These are phyloP conservation scores for Cossypha dichroa DNA, from an alignment of 2,797 vertebrate genomes.

Conservation along the genomic window DNA sequence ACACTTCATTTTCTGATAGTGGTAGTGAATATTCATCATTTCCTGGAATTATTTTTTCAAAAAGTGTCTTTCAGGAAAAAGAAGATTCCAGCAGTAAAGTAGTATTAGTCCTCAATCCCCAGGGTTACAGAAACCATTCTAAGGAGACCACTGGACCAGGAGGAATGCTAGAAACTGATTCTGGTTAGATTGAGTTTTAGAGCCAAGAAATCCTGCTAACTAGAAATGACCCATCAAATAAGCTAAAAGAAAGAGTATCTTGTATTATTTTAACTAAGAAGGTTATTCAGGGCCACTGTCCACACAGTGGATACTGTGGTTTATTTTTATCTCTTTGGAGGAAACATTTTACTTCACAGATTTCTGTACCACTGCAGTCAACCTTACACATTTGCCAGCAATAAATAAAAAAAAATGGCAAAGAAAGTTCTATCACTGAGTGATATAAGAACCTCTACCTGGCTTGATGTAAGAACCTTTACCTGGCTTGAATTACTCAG, in stretches of 20 bases:
- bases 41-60: constrained; percentile 77
- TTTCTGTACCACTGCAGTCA: background rate
- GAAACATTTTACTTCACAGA: background rate
- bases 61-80: background rate
- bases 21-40: constrained; percentile 86
- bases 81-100: background rate
- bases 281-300: background rate
- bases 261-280: background rate
- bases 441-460: no score
- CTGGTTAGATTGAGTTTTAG: background rate
- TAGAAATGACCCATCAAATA: background rate
- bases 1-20: constrained; percentile 88
- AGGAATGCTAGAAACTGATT: background rate
- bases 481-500: background rate
- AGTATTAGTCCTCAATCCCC: fast-evolving
- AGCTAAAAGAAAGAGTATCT: background rate
- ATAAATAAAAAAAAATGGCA: background rate
- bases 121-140: background rate
- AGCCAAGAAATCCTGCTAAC: background rate
- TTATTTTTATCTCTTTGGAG: background rate
- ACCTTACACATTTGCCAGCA: background rate
- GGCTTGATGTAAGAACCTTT: fast-evolving
- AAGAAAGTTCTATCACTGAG: background rate
- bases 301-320: background rate
- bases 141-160: background rate